These are phyloP conservation scores for Drosophila murphyi DNA, from an alignment of 1,140 invertebrate species.

Conservation along the genomic window DNA sequence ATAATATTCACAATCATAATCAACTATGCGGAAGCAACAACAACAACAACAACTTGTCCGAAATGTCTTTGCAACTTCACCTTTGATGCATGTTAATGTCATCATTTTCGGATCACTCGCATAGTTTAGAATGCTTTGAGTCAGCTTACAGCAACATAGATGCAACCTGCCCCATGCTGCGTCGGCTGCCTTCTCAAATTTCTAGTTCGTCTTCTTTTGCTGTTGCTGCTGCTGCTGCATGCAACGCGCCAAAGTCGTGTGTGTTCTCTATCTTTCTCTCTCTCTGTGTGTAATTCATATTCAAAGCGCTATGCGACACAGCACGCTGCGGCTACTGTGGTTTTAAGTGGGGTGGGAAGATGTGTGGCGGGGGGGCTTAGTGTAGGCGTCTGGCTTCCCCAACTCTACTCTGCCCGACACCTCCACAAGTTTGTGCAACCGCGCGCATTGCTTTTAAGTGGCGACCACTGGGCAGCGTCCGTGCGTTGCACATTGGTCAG, in stretches of 20 bases:
- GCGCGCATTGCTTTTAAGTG: slow-evolving; percentile 70
- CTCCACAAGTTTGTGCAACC: slow-evolving; percentile 29
- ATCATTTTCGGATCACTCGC: slow-evolving; percentile 60
- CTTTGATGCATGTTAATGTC: slow-evolving; percentile 67
- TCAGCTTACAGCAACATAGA: neutral
- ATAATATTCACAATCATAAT: slow-evolving; percentile 27
- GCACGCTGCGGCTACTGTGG: slow-evolving; percentile 36
- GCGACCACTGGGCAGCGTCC: slow-evolving; percentile 56
- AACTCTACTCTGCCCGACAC: slow-evolving; percentile 4
- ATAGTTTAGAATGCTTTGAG: slow-evolving; percentile 58
- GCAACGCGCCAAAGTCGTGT: slow-evolving; percentile 68
- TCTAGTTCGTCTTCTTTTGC: neutral
- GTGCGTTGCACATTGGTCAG: slow-evolving; percentile 41
- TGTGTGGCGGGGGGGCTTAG: neutral
- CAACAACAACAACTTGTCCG: slow-evolving; percentile 67
- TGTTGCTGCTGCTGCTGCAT: slow-evolving; percentile 12
- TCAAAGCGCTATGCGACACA: slow-evolving; percentile 66
- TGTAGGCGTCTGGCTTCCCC: slow-evolving; percentile 19
- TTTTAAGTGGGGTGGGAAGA: neutral
- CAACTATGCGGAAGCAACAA: slow-evolving; percentile 63
- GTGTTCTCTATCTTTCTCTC: slow-evolving; percentile 57
- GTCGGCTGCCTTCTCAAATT: neutral
- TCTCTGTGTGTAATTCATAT: slow-evolving; percentile 78
- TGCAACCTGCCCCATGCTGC: neutral
- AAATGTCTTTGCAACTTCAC: slow-evolving; percentile 20